These are phyloP conservation scores for Hypsopygia costalis DNA, from an alignment of 2,888 invertebrate genomes.

Conservation along the genomic window DNA sequence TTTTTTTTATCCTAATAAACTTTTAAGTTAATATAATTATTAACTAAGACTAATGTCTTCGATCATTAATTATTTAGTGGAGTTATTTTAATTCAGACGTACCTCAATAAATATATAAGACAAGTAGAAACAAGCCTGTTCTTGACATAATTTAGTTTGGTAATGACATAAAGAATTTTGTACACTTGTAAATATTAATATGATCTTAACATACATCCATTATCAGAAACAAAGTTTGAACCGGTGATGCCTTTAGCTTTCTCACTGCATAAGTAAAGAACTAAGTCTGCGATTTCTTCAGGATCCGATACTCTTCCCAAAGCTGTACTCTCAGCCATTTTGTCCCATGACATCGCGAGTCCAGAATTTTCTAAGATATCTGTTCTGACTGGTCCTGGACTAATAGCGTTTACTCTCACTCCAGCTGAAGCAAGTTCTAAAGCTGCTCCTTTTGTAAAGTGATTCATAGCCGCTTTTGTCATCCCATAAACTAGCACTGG, in stretches of 20 bases:
- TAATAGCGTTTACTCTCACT: conserved; percentile 72
- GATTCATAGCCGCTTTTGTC: conserved; percentile 33
- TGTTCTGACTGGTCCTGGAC: conserved; percentile 77
- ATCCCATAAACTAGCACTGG: conserved; percentile 20
- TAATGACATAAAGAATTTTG: too few relatives aligned
- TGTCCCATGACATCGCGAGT: conserved; percentile 17
- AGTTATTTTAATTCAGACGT: too few relatives aligned
- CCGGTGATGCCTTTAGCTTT: conserved; percentile 20
- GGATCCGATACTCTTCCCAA: conserved; percentile 23
- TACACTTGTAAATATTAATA: not conserved
- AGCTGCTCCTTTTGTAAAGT: conserved; percentile 31
- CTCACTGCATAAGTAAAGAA: conserved; percentile 32
- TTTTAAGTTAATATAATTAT: too few relatives aligned
- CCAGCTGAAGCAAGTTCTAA: conserved; percentile 27
- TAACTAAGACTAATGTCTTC: too few relatives aligned
- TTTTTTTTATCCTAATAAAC: too few relatives aligned
- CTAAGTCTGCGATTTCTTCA: conserved; percentile 33
- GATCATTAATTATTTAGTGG: too few relatives aligned
- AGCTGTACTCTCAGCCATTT: conserved; percentile 9
- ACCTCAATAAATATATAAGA: too few relatives aligned
- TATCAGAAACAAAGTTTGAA: conserved; percentile 11
- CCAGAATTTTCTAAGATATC: conserved; percentile 25
- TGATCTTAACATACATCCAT: conserved; percentile 2
- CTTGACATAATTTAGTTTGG: too few relatives aligned
- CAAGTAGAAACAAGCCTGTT: too few relatives aligned